phyloP scores from a whole-genome alignment of 64 coral and sea anemone species.

The Acropora yongei region DNA sequence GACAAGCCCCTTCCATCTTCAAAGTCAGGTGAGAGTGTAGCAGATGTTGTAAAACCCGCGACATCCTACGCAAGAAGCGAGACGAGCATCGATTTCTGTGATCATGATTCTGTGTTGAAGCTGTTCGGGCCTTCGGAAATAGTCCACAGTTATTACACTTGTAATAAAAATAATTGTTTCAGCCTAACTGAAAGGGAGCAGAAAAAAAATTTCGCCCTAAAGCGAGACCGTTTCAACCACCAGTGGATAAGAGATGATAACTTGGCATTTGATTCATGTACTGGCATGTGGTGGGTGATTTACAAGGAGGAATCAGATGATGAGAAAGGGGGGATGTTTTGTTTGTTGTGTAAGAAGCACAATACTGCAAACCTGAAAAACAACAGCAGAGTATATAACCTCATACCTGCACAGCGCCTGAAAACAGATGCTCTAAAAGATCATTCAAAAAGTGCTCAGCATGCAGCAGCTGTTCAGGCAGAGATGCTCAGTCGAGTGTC shows the following conservation, averaged over 20 bases:
- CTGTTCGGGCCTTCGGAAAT: too few relatives aligned
- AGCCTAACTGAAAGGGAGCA: too few relatives aligned
- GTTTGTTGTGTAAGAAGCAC: conserved; percentile 61
- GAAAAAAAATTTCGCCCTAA: too few relatives aligned
- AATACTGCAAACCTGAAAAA: conserved; percentile 59
- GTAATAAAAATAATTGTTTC: too few relatives aligned
- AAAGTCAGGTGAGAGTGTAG: too few relatives aligned
- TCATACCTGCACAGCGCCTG: conserved; percentile 39
- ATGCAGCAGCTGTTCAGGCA: conserved; percentile 60
- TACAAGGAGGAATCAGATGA: conserved; percentile 58
- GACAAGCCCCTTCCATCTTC: too few relatives aligned
- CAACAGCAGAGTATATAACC: conserved; percentile 47
- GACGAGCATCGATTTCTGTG: too few relatives aligned
- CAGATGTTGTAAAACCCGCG: too few relatives aligned
- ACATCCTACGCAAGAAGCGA: too few relatives aligned
- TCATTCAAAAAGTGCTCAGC: conserved; percentile 49
- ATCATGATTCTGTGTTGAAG: too few relatives aligned
- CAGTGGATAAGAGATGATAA: conserved; percentile 39
- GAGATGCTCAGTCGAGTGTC: background rate
- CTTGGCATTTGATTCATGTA: conserved; percentile 59
- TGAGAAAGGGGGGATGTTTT: conserved; percentile 60
- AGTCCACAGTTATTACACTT: too few relatives aligned
- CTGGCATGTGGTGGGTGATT: conserved; percentile 57
- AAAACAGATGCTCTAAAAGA: conserved; percentile 62
- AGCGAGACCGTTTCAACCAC: background rate